These are phyloP conservation scores for Nothura maculosa DNA, from an alignment of 2,797 vertebrate genomes.

Conservation along the genomic window DNA sequence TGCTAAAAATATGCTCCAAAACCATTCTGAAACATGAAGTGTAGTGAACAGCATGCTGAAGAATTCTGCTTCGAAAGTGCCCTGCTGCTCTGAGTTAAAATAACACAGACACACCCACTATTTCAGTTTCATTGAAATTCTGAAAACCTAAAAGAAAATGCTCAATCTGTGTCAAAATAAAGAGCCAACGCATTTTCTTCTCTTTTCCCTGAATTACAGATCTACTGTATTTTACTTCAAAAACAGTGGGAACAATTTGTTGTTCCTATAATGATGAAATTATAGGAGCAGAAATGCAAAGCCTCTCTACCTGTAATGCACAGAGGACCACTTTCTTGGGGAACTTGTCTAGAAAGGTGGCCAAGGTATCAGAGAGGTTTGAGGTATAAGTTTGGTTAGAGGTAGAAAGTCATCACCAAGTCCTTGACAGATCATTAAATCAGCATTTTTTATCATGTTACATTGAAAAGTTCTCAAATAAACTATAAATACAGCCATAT, in stretches of 20 bases:
- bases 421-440: neutral
- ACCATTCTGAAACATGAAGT: neutral
- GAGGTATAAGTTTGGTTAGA: neutral
- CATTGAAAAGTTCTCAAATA: neutral
- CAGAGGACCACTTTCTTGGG: neutral
- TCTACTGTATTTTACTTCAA: neutral
- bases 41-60: neutral
- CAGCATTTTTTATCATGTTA: neutral
- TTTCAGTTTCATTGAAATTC: neutral
- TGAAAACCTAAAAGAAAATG: neutral
- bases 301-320: neutral
- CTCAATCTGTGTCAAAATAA: neutral
- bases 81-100: neutral
- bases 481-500: neutral
- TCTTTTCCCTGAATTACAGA: neutral
- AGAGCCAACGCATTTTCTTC: neutral
- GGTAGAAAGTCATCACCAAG: accelerated
- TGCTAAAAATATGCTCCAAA: neutral
- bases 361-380: neutral
- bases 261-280: neutral
- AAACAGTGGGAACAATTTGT: neutral
- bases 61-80: neutral
- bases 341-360: neutral
- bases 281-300: neutral
- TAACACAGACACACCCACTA: neutral